A percentile compares a stretch with the other conserved stretches of the same genome.
Conservation (phyloP, 2,797 vertebrate species). For the Sparus aurata region DNA sequence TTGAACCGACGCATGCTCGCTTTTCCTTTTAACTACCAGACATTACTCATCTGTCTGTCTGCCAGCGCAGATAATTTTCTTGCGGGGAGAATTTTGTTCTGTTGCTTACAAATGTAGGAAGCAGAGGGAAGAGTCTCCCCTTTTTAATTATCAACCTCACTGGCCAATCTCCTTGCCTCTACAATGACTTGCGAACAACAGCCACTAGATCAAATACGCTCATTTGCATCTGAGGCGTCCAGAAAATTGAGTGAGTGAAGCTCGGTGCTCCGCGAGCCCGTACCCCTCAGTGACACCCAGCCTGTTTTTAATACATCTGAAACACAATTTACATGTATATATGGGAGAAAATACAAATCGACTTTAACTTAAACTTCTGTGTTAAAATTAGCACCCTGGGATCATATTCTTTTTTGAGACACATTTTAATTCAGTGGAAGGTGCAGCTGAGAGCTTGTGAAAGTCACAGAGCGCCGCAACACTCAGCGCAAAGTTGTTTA, state of each 20-base stretch:
- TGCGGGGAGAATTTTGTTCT: slow-evolving; percentile 58
- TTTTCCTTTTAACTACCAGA: slow-evolving; percentile 59
- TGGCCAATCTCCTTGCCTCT: slow-evolving; percentile 61
- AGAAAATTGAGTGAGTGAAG: slow-evolving; percentile 64
- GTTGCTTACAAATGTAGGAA: slow-evolving; percentile 60
- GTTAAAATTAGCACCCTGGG: slow-evolving; percentile 12
- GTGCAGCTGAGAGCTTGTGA: slow-evolving; percentile 21
- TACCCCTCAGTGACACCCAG: slow-evolving; percentile 38
- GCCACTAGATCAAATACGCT: slow-evolving; percentile 70
- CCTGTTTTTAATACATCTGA: slow-evolving; percentile 50
- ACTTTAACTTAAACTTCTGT: slow-evolving; percentile 26
- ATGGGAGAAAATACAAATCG: slow-evolving; percentile 24
- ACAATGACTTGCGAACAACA: slow-evolving; percentile 65
- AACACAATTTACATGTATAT: slow-evolving; percentile 45
- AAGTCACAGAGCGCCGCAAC: slow-evolving; percentile 32
- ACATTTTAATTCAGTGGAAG: slow-evolving; percentile 21
- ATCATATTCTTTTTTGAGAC: slow-evolving; percentile 1
- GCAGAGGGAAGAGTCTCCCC: slow-evolving; percentile 46
- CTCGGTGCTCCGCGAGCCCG: slow-evolving; percentile 15
- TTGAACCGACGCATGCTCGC: slow-evolving; percentile 46
- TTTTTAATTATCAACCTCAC: slow-evolving; percentile 71
- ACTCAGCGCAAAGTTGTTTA: slow-evolving; percentile 9
- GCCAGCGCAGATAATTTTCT: slow-evolving; percentile 72
- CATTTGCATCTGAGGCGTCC: slow-evolving; percentile 73
- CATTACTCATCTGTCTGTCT: slow-evolving; percentile 60